Percentiles rank a stretch among this genome's conserved stretches.
Evolutionary conservation across 2,113 vertebrate species (phyloP).

Genomic region (Nycticryphes semicollaris): DNA sequence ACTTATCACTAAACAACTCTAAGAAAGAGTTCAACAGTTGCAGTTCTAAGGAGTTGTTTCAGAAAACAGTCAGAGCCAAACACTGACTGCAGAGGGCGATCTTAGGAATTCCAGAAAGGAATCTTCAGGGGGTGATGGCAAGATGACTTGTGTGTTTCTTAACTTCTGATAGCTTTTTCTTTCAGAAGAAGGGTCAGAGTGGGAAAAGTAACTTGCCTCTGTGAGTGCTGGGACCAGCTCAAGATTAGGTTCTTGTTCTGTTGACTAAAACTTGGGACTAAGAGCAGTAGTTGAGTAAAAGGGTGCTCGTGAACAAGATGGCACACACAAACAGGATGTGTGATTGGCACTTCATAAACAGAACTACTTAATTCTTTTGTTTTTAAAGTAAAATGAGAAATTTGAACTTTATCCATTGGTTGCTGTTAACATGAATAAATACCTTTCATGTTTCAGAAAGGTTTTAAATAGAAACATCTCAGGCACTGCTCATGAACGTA

Average conservation of each 20-base stretch:
- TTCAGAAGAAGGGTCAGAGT: background rate
- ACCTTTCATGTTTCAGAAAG: background rate
- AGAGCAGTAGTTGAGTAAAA: background rate
- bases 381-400: background rate
- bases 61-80: background rate
- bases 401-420: background rate
- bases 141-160: background rate
- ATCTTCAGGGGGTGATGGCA: background rate
- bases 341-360: background rate
- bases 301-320: background rate
- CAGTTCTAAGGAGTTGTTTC: background rate
- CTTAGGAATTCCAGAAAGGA: background rate
- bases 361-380: background rate
- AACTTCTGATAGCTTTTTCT: background rate
- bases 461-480: background rate
- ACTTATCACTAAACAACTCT: background rate
- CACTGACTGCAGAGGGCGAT: background rate
- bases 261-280: background rate
- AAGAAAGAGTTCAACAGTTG: background rate
- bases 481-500: background rate
- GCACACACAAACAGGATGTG: background rate
- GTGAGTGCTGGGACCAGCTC: too few relatives aligned
- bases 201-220: background rate
- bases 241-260: background rate
- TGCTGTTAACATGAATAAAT: background rate